Base-by-base conservation (phyloP, 1,140 invertebrate genomes). In the Papilio machaon region DNA sequence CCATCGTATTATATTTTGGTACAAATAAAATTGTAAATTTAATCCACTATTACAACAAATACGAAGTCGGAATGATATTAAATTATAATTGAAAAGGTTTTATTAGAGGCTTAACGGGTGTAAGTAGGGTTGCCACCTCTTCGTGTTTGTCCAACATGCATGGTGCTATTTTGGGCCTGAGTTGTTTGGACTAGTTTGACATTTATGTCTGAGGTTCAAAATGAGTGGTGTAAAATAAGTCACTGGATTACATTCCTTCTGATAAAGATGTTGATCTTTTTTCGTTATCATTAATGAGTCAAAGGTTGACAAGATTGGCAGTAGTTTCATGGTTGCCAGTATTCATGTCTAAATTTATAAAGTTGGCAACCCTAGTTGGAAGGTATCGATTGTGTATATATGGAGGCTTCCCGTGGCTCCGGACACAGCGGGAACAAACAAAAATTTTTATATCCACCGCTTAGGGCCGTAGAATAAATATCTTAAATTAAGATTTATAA, bases 401-500 rank as follows among this genome's bases (percentile, higher is more conserved):
- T 81, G 79, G 49, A 84, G 85, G 79, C 77, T 49, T 89, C 88
- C 88, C 84, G 88, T 81, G 86, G 88, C 82, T 85, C 64, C 17
- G 54, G 54, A 43, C 58, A 5, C 77, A 23, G 75, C 77, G 77
- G 77, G 77, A 79, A 79, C 58, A 43, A 79, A 79, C 38, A 79
- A 23, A 70, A 23, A 46, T 64, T 79, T 79, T 79, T 79, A 79
- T 67, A 43, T 60, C 77, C 43, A 75, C 73, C 75, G 77, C 79
- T 54, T 82, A 80, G 60, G 73, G 58, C 80, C 19, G 77, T 79
- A 43, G 80, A 84, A 86, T 87, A 84, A 83, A 87, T 85, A 85
- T 81, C 79, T 85, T 86, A 86, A 86, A 86, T 85, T 83, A 73
- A 85, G 84, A 85, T 86, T 86, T 85, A 86, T 85, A 85, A 86